These are phyloP conservation scores for Schizaphis graminum DNA, from an alignment of 2,888 invertebrate species.

Conservation along the genomic window DNA sequence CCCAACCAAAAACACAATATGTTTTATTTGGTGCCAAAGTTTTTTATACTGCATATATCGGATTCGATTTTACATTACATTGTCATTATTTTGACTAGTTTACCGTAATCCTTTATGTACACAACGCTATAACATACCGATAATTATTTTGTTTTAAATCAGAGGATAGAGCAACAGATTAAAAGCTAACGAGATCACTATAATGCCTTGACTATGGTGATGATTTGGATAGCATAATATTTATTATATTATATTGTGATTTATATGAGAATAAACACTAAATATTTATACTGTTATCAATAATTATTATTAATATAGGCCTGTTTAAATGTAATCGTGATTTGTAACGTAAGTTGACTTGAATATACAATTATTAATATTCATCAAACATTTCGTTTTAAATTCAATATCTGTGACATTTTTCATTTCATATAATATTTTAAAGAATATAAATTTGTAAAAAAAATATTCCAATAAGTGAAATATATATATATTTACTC, in stretches of 20 bases:
- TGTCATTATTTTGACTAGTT: not conserved
- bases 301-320: not conserved
- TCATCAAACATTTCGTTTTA: not conserved
- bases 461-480: not conserved
- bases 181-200: not conserved
- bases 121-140: not conserved
- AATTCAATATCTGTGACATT: not conserved
- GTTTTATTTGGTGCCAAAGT: not conserved
- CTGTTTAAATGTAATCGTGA: not conserved
- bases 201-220: not conserved
- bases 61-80: constrained; percentile 23
- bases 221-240: not conserved
- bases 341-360: not conserved
- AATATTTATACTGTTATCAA: not conserved
- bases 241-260: not conserved
- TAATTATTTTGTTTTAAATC: not conserved
- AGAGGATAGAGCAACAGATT: not conserved
- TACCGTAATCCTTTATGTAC: not conserved
- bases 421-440: not conserved
- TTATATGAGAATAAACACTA: not conserved
- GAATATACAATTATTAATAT: not conserved
- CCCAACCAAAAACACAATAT: not conserved
- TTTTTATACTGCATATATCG: not conserved
- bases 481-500: not conserved
- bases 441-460: not conserved